phyloP scores from a whole-genome alignment of 2,797 vertebrate species.

The Lepilemur ruficaudatus region DNA sequence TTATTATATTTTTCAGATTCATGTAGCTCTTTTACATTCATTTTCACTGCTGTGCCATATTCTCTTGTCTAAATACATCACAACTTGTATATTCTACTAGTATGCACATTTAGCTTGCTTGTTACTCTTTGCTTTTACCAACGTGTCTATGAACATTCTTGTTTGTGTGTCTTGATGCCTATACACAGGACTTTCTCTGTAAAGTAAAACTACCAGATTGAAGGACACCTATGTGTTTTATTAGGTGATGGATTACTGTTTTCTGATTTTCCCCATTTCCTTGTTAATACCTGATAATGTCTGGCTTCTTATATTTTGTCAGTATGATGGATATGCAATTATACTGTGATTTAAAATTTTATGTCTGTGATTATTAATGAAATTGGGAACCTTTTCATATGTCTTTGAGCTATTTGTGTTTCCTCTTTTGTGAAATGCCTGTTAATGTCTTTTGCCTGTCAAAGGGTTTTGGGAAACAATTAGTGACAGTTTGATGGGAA shows the following conservation, averaged over 20 bases:
- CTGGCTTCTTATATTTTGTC: not conserved
- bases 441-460: not conserved
- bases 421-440: not conserved
- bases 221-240: not conserved
- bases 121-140: not conserved
- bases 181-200: not conserved
- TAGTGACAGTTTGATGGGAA: not conserved
- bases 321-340: not conserved
- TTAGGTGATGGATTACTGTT: not conserved
- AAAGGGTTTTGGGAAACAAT: not conserved
- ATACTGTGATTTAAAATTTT: not conserved
- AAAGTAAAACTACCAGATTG: not conserved
- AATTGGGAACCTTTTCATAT: not conserved
- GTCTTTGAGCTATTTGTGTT: not conserved
- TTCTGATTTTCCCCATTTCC: not conserved
- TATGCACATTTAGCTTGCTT: not conserved
- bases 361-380: not conserved
- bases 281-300: not conserved
- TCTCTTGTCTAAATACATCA: not conserved
- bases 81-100: not conserved
- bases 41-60: not conserved
- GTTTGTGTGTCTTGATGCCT: not conserved
- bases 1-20: not conserved
- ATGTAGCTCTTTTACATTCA: not conserved
- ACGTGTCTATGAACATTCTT: not conserved